Percentiles rank a stretch among this genome's conserved stretches.
Conservation (phyloP, 1,140 invertebrate genomes). For the Aphidius ervi region DNA sequence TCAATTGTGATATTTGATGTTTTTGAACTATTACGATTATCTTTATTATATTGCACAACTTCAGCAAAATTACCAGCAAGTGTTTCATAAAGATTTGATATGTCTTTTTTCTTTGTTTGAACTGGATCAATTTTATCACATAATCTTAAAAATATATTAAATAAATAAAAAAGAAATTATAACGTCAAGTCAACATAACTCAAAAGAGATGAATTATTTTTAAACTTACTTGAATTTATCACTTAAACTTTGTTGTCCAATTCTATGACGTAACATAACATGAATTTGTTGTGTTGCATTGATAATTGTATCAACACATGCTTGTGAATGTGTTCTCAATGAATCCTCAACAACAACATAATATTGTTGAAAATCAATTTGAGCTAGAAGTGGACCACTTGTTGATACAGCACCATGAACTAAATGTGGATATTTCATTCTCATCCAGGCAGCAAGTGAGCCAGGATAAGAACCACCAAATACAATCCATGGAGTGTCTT, state of each 20-base stretch:
- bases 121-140: slow-evolving; percentile 68
- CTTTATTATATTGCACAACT: slow-evolving; percentile 92
- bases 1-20: slow-evolving; percentile 76
- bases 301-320: slow-evolving; percentile 62
- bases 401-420: slow-evolving; percentile 81
- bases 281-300: slow-evolving; percentile 64
- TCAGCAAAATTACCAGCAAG: slow-evolving; percentile 81
- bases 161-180: too few species aligned
- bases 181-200: too few species aligned
- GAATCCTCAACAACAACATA: slow-evolving; percentile 69
- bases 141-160: slow-evolving; percentile 55
- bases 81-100: slow-evolving; percentile 74
- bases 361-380: slow-evolving; percentile 82
- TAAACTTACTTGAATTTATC: slow-evolving; percentile 63
- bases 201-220: slow-evolving; percentile 21
- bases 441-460: slow-evolving; percentile 83
- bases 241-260: slow-evolving; percentile 61
- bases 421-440: slow-evolving; percentile 86
- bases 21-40: slow-evolving; percentile 70
- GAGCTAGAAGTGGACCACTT: slow-evolving; percentile 80
- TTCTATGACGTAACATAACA: slow-evolving; percentile 58
- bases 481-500: slow-evolving; percentile 77
- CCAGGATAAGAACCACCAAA: slow-evolving; percentile 94
- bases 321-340: slow-evolving; percentile 58
- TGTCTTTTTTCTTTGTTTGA: slow-evolving; percentile 62